A percentile compares a stretch with the other conserved stretches of the same genome.
Evolutionary conservation across 2,113 vertebrate genomes (phyloP).

Genomic region (Thunnus maccoyii): DNA sequence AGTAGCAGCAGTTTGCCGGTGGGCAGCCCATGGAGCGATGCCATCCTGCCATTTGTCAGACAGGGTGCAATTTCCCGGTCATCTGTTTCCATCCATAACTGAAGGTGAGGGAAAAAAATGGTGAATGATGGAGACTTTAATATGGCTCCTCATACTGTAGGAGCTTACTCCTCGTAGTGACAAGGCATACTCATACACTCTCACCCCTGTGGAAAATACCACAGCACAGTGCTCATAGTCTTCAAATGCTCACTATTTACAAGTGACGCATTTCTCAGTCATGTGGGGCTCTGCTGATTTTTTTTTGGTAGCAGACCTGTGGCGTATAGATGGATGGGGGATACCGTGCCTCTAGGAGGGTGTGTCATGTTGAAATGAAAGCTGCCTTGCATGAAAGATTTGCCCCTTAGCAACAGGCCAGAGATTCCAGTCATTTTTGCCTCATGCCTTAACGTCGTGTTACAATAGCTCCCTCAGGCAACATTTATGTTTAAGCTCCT

Average conservation of each 20-base stretch:
- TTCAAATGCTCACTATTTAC: slow-evolving; percentile 60
- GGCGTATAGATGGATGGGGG: slow-evolving; percentile 34
- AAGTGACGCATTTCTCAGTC: slow-evolving; percentile 73
- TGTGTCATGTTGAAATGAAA: slow-evolving; percentile 54
- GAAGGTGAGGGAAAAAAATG: slow-evolving; percentile 55
- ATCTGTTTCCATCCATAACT: slow-evolving; percentile 76
- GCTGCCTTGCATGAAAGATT: slow-evolving; percentile 51
- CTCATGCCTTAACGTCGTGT: slow-evolving; percentile 41
- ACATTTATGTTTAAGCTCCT: slow-evolving; percentile 18
- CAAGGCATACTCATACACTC: slow-evolving; percentile 36
- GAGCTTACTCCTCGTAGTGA: slow-evolving; percentile 33
- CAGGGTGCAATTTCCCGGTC: slow-evolving; percentile 75
- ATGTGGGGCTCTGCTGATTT: slow-evolving; percentile 49
- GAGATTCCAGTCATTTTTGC: slow-evolving; percentile 62
- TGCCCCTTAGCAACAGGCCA: slow-evolving; percentile 42
- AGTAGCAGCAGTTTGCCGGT: slow-evolving; percentile 71
- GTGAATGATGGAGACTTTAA: slow-evolving; percentile 68
- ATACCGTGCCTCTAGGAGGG: slow-evolving; percentile 44
- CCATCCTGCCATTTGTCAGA: slow-evolving; percentile 79
- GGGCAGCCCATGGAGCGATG: slow-evolving; percentile 70
- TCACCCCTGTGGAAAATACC: slow-evolving; percentile 70
- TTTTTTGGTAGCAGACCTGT: slow-evolving; percentile 40
- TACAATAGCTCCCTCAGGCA: slow-evolving; percentile 28
- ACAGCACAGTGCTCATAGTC: slow-evolving; percentile 40
- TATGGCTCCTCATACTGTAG: slow-evolving; percentile 42